phyloP scores from a whole-genome alignment of 1,140 invertebrate genomes.

The Spodoptera frugiperda region DNA sequence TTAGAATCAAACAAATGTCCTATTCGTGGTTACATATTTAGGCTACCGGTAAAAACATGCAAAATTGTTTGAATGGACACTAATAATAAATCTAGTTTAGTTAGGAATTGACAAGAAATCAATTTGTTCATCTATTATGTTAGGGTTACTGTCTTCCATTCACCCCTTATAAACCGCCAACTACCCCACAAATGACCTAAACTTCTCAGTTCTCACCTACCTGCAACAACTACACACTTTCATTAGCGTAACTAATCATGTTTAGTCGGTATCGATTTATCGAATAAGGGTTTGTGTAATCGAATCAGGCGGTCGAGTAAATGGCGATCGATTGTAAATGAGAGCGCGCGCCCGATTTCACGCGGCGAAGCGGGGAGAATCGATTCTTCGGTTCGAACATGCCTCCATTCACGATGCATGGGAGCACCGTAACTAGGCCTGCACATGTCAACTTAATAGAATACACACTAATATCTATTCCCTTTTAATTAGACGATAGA shows the following conservation, averaged over 20 bases:
- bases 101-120: too few species aligned
- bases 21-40: too few species aligned
- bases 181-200: neutral
- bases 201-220: neutral
- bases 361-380: conserved; percentile 76
- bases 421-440: conserved; percentile 41
- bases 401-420: conserved; percentile 59
- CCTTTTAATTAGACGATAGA: conserved; percentile 27
- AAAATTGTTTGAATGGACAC: too few species aligned
- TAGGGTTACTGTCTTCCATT: neutral
- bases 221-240: neutral
- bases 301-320: conserved; percentile 63
- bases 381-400: conserved; percentile 68
- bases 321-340: conserved; percentile 69
- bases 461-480: conserved; percentile 22
- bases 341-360: conserved; percentile 80
- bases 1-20: too few species aligned
- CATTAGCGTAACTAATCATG: conserved; percentile 27
- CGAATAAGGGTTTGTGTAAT: conserved; percentile 52
- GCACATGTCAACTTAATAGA: conserved; percentile 34
- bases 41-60: too few species aligned
- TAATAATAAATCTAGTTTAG: too few species aligned
- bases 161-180: neutral
- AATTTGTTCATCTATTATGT: too few species aligned
- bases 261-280: conserved; percentile 45